A percentile compares a stretch with the other conserved stretches of the same genome.
Evolutionary conservation across 2,113 vertebrate genomes (phyloP).

Genomic region (Miniopterus natalensis): DNA sequence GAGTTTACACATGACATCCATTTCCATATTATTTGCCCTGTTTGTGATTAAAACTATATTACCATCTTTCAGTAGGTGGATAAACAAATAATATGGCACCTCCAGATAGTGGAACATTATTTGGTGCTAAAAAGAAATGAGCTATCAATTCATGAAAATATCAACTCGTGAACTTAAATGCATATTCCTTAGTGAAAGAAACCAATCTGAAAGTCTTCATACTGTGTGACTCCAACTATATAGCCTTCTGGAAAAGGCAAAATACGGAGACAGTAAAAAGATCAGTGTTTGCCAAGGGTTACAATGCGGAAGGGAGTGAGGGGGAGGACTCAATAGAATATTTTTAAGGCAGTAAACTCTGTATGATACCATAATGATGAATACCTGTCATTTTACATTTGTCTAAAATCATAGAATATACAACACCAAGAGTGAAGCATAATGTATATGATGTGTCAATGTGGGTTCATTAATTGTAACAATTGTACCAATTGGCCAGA

Average conservation of each 20-base stretch:
- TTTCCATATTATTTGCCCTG: background rate
- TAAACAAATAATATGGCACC: background rate
- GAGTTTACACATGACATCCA: background rate
- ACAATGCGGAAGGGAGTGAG: accelerated
- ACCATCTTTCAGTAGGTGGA: background rate
- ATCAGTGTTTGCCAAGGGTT: background rate
- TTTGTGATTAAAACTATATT: slow-evolving; percentile 42
- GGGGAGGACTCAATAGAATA: background rate
- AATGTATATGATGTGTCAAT: background rate
- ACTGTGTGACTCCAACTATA: background rate
- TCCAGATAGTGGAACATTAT: background rate
- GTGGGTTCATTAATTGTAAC: background rate
- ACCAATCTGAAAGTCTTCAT: background rate
- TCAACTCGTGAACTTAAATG: background rate
- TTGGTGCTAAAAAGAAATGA: background rate
- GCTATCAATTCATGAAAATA: background rate
- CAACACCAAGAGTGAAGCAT: background rate
- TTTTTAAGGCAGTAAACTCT: background rate
- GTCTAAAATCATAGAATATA: background rate
- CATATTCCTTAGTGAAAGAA: background rate
- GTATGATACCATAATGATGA: background rate
- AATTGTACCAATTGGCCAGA: background rate
- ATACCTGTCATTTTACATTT: background rate
- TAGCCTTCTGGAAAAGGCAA: background rate
- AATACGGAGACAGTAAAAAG: background rate